Conservation (phyloP, 2,888 invertebrate species). For the Phengaris arion region DNA sequence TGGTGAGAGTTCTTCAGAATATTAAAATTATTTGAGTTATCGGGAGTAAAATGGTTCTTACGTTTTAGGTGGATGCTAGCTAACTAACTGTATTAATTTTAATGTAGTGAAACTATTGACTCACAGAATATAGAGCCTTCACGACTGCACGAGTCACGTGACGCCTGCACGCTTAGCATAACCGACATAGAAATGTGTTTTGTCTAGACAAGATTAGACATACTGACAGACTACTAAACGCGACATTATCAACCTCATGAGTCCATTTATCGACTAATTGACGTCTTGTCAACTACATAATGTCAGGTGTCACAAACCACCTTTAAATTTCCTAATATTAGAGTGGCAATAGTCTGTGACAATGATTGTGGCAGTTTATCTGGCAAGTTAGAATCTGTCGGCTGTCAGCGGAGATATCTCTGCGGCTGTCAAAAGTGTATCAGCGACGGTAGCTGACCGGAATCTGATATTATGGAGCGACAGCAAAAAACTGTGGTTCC, state of each 20-base stretch:
- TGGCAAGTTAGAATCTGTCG: slow-evolving; percentile 51
- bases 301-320: not conserved
- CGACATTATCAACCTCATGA: no score
- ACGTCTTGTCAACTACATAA: not conserved
- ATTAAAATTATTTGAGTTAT: not conserved
- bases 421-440: slow-evolving; percentile 65
- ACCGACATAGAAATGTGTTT: no score
- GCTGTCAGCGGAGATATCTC: slow-evolving; percentile 57
- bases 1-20: not conserved
- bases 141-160: no score
- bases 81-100: no score
- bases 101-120: no score
- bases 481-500: slow-evolving; percentile 34
- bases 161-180: no score
- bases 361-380: slow-evolving; percentile 37
- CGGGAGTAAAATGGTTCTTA: not conserved
- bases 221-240: no score
- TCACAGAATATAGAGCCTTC: no score
- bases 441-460: slow-evolving; percentile 47
- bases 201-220: no score
- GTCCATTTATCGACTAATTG: not conserved
- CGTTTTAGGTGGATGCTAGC: no score
- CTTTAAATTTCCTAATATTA: not conserved
- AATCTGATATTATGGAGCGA: slow-evolving; percentile 43
- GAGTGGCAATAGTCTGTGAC: not conserved